Conservation (phyloP, 1,140 invertebrate species). For the Drosophila arawakana region DNA sequence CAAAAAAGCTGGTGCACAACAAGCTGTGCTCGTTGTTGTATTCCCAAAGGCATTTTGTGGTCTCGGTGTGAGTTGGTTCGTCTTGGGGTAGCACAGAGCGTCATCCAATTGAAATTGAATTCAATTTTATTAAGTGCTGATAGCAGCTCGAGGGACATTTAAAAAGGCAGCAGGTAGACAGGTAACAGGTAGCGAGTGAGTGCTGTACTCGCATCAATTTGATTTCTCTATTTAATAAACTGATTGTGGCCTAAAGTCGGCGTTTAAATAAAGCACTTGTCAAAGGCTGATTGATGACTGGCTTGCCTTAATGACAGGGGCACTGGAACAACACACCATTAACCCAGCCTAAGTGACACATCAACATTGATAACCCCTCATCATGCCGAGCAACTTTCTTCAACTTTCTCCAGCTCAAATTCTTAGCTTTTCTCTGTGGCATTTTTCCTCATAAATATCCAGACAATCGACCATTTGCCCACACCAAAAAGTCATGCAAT, state of each 20-base stretch:
- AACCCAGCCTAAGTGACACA: conserved; percentile 69
- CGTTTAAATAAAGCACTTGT: conserved; percentile 66
- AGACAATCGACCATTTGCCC: conserved; percentile 52
- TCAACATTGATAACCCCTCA: conserved; percentile 57
- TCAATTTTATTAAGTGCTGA: conserved; percentile 84
- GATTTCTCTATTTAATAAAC: conserved; percentile 41
- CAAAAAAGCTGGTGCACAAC: neutral
- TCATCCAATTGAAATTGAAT: conserved; percentile 70
- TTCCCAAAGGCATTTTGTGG: conserved; percentile 62
- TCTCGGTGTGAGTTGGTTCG: neutral
- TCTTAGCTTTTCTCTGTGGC: conserved; percentile 8
- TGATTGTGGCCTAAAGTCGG: conserved; percentile 40
- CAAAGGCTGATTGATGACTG: conserved; percentile 71
- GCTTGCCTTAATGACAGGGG: conserved; percentile 30
- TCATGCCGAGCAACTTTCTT: conserved; percentile 22
- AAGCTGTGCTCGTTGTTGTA: conserved; percentile 34
- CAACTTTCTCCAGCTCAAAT: neutral
- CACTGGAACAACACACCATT: conserved; percentile 39
- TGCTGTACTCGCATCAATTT: conserved; percentile 42
- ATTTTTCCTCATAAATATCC: conserved; percentile 77
- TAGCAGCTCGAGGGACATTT: conserved; percentile 59
- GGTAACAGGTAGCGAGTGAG: conserved; percentile 12
- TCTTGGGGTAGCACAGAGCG: conserved; percentile 9
- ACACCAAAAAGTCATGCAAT: conserved; percentile 52
- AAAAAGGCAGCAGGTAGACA: conserved; percentile 55